Percentiles rank a stretch among this genome's conserved stretches.
phyloP scores from a whole-genome alignment of 2,797 vertebrate genomes.

The Pipistrellus kuhlii region DNA sequence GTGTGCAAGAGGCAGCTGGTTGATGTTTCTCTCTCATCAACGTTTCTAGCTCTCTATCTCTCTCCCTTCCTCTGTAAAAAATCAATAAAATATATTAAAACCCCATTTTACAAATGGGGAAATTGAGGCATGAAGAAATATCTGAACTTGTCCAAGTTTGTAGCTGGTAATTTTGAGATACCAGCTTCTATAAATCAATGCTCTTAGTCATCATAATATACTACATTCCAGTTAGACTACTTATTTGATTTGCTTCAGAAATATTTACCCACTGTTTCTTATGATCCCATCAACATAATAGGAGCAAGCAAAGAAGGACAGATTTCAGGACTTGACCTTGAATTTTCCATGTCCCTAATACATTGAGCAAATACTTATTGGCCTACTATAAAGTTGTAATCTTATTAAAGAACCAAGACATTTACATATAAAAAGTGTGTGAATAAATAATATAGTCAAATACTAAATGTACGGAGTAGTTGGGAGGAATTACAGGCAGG shows the following conservation, averaged over 20 bases:
- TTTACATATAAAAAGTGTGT: not conserved
- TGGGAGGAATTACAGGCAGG: not conserved
- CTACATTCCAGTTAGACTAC: not conserved
- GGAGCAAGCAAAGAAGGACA: not conserved
- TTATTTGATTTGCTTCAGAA: slow-evolving; percentile 53
- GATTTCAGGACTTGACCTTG: not conserved
- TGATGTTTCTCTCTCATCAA: too few species aligned
- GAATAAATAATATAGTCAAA: not conserved
- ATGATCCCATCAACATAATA: not conserved
- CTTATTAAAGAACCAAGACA: slow-evolving; percentile 28
- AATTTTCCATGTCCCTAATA: not conserved
- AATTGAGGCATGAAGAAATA: not conserved
- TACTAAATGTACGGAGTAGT: not conserved
- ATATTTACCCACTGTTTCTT: not conserved
- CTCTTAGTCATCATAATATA: not conserved
- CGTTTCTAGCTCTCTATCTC: too few species aligned
- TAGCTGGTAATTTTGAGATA: not conserved
- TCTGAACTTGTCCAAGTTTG: not conserved
- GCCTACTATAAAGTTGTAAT: not conserved
- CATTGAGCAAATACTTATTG: not conserved
- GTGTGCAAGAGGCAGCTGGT: too few species aligned
- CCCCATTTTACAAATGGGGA: not conserved
- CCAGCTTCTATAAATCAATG: not conserved
- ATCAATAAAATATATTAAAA: not conserved
- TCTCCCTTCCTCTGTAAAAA: too few species aligned